Percentiles rank a stretch among this genome's conserved stretches.
Evolutionary conservation across 2,113 vertebrate genomes (phyloP).

Genomic region (Onychostruthus taczanowskii): DNA sequence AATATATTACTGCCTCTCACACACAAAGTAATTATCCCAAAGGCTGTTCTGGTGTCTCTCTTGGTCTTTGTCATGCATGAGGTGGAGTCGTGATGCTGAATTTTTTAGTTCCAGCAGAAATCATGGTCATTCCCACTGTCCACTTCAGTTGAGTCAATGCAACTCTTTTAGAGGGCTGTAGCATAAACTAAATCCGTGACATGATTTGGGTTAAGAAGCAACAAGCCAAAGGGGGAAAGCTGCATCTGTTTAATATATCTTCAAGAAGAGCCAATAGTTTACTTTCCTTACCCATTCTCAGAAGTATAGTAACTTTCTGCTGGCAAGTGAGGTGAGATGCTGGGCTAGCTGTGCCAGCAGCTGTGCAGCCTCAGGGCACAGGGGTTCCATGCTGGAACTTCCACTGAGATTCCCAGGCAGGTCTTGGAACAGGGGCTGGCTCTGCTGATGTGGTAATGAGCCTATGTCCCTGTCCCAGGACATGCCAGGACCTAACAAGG

Average conservation of each 20-base stretch:
- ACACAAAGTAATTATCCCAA: background rate
- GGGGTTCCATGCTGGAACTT: background rate
- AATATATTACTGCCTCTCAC: background rate
- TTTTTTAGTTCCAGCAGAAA: background rate
- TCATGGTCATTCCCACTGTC: background rate
- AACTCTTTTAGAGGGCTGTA: background rate
- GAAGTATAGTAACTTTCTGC: background rate
- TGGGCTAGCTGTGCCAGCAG: background rate
- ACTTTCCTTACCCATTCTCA: background rate
- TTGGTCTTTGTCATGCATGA: background rate
- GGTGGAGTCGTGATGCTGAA: background rate
- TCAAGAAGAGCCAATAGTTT: background rate
- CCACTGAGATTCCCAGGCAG: background rate
- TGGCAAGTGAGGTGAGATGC: rapidly evolving
- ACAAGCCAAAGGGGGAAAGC: background rate
- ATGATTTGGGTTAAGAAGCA: background rate
- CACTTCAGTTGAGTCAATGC: background rate
- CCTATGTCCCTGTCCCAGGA: rapidly evolving
- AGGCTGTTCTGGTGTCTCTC: background rate
- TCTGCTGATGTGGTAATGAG: background rate
- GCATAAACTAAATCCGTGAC: background rate
- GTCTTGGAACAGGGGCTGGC: background rate
- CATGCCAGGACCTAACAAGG: background rate
- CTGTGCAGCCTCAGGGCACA: background rate
- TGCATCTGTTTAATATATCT: background rate